A percentile compares a stretch with the other conserved stretches of the same genome.
These are phyloP conservation scores for Sprattus sprattus DNA, from an alignment of 2,113 vertebrate species.

Conservation along the genomic window DNA sequence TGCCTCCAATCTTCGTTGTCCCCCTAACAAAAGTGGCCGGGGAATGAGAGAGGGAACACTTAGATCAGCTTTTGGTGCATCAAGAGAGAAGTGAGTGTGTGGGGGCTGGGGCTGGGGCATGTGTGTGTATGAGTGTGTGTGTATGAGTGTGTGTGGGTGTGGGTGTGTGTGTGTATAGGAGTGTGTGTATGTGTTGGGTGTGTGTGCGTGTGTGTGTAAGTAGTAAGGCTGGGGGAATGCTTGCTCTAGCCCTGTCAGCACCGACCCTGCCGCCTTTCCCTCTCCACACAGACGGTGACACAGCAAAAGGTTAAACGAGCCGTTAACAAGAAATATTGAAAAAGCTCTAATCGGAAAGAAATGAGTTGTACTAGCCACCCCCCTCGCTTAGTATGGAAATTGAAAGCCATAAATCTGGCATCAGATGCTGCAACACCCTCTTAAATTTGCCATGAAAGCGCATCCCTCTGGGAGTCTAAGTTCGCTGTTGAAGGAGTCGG, in stretches of 20 bases:
- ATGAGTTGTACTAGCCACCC: slow-evolving; percentile 43
- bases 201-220: background rate
- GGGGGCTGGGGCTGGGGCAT: background rate
- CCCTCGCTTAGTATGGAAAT: slow-evolving; percentile 60
- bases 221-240: background rate
- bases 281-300: slow-evolving; percentile 16
- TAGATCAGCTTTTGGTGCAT: background rate
- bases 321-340: slow-evolving; percentile 49
- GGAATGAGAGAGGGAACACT: background rate
- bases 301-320: slow-evolving; percentile 45
- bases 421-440: slow-evolving; percentile 26
- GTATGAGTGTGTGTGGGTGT: background rate
- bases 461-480: background rate
- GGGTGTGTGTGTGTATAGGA: background rate
- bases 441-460: slow-evolving; percentile 35
- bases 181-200: background rate
- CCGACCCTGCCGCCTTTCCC: background rate
- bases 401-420: slow-evolving; percentile 58
- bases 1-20: background rate
- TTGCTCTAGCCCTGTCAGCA: background rate
- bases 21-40: background rate
- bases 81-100: background rate
- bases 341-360: slow-evolving; percentile 40
- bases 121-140: background rate
- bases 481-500: background rate